phyloP scores from a whole-genome alignment of 2,797 vertebrate species.

The Paguma larvata region DNA sequence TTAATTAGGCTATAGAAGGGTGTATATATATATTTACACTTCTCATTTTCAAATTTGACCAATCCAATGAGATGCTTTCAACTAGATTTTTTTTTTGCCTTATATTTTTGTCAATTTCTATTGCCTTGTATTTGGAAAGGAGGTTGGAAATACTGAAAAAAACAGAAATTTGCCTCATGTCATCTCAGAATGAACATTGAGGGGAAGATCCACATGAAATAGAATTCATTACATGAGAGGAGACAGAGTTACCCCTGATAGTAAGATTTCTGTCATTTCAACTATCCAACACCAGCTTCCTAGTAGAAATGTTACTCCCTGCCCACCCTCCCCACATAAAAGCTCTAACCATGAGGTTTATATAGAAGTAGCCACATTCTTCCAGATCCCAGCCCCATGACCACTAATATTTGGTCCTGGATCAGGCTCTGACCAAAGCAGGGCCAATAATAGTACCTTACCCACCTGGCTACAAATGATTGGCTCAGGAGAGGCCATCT shows the following conservation, averaged over 20 bases:
- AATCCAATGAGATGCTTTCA: neutral
- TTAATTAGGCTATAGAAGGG: neutral
- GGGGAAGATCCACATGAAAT: neutral
- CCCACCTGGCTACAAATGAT: neutral
- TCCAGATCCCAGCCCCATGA: neutral
- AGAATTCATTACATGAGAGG: neutral
- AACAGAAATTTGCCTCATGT: neutral
- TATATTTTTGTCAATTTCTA: neutral
- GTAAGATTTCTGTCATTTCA: neutral
- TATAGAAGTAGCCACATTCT: neutral
- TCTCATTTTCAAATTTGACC: conserved; percentile 4
- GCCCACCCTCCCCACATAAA: neutral
- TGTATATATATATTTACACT: neutral
- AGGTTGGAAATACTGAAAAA: conserved; percentile 17
- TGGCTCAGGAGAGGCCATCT: neutral
- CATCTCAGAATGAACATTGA: neutral
- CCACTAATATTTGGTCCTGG: neutral
- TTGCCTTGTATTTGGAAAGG: neutral
- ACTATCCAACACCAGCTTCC: neutral
- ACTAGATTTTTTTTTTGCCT: neutral
- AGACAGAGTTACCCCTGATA: neutral
- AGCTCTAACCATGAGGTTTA: neutral
- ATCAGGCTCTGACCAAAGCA: neutral
- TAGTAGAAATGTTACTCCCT: neutral
- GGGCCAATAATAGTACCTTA: neutral